These are phyloP conservation scores for Botia almorhae DNA, from an alignment of 2,797 vertebrate species.

Conservation along the genomic window DNA sequence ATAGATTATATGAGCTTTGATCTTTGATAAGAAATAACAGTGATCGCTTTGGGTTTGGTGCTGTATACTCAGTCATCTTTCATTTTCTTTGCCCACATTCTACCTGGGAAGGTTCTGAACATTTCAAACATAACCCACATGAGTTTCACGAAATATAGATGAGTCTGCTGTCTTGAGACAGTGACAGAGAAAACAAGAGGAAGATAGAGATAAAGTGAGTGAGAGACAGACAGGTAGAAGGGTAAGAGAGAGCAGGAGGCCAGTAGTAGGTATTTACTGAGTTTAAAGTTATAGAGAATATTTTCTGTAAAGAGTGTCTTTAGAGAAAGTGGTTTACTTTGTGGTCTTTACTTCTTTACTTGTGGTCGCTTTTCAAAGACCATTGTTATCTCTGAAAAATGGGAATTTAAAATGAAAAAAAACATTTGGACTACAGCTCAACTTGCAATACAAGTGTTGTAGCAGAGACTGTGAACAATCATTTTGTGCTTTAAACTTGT, in stretches of 20 bases:
- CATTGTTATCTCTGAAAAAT: not conserved
- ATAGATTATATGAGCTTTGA: too few relatives aligned
- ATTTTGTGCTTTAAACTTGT: not conserved
- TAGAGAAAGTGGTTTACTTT: conserved; percentile 23
- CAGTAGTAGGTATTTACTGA: conserved; percentile 15
- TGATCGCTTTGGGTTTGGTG: too few relatives aligned
- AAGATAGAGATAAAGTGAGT: not conserved
- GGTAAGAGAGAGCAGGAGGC: not conserved
- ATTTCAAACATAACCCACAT: not conserved
- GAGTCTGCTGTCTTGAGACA: not conserved
- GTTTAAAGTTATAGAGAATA: not conserved
- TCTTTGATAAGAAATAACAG: too few relatives aligned
- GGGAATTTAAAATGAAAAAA: conserved; percentile 1
- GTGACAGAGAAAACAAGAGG: not conserved
- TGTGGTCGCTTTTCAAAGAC: not conserved
- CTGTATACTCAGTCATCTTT: not conserved
- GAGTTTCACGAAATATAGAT: not conserved
- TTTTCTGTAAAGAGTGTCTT: not conserved
- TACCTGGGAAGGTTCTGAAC: conserved; percentile 1
- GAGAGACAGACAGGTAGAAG: not conserved
- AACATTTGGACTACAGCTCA: not conserved
- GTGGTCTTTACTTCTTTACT: conserved; percentile 22
- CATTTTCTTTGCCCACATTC: conserved; percentile 1
- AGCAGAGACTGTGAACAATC: not conserved
- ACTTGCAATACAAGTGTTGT: not conserved